A percentile compares a stretch with the other conserved stretches of the same genome.
Evolutionary conservation across 2,888 invertebrate genomes (phyloP).

Genomic region (Baccha elongata): DNA sequence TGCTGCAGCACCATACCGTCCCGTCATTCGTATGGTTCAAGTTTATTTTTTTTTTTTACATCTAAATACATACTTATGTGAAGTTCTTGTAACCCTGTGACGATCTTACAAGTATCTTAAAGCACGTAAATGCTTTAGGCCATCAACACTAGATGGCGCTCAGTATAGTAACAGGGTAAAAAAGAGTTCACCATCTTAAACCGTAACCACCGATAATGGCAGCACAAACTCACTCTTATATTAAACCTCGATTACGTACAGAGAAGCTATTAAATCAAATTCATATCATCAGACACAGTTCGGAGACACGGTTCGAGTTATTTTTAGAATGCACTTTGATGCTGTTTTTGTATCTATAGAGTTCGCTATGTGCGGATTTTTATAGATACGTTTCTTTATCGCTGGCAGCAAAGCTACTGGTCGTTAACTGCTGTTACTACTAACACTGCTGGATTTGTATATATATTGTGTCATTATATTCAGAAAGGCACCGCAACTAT

Average conservation of each 20-base stretch:
- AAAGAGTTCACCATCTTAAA: constrained; percentile 47
- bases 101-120: not conserved
- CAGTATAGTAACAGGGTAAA: not conserved
- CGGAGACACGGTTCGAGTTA: constrained; percentile 45
- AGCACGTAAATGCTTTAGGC: constrained; percentile 20
- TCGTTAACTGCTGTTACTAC: constrained; percentile 57
- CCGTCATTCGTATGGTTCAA: constrained; percentile 29
- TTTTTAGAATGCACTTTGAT: constrained; percentile 54
- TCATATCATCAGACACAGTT: constrained; percentile 59
- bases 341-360: constrained; percentile 4
- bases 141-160: constrained; percentile 59
- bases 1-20: constrained; percentile 46
- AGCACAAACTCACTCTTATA: constrained; percentile 14
- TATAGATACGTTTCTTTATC: constrained; percentile 5
- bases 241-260: constrained; percentile 9
- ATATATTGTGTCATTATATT: not conserved
- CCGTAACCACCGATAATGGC: constrained; percentile 63
- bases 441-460: not conserved
- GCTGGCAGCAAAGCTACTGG: constrained; percentile 55
- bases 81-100: constrained; percentile 35
- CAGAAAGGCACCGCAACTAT: constrained; percentile 20
- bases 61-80: constrained; percentile 39
- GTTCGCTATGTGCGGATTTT: constrained; percentile 6
- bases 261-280: constrained; percentile 61
- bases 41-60: not conserved